These are phyloP conservation scores for Ciconia boyciana DNA, from an alignment of 2,113 vertebrate species.

Conservation along the genomic window DNA sequence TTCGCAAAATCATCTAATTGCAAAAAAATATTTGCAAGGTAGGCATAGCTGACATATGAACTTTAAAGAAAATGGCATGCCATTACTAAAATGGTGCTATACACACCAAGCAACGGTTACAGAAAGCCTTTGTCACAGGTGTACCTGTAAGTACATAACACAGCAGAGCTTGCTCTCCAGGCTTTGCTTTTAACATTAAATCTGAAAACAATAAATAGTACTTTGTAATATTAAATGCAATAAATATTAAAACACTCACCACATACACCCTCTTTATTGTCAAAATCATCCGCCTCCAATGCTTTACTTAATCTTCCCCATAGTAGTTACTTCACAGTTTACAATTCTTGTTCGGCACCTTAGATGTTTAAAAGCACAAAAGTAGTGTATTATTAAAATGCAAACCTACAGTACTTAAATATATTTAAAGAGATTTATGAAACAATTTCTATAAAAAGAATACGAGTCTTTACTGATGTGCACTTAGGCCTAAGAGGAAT, in stretches of 20 bases:
- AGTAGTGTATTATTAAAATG: constrained; percentile 46
- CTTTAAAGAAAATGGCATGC: constrained; percentile 47
- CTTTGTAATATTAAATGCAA: constrained; percentile 39
- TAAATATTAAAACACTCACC: constrained; percentile 71
- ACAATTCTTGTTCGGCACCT: constrained; percentile 77
- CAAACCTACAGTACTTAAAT: constrained; percentile 18
- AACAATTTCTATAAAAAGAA: constrained; percentile 17
- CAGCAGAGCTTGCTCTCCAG: background rate
- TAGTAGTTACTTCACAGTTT: constrained; percentile 81
- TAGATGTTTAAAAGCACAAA: constrained; percentile 62
- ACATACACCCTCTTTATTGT: constrained; percentile 67
- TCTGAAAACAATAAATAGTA: constrained; percentile 47
- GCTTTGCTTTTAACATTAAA: constrained; percentile 29
- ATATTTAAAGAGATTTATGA: constrained; percentile 41
- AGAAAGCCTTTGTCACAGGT: constrained; percentile 27
- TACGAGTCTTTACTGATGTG: background rate
- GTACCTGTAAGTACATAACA: constrained; percentile 1
- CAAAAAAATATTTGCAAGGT: constrained; percentile 40
- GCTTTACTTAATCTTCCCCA: constrained; percentile 76
- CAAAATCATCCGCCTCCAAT: constrained; percentile 69
- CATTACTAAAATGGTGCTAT: constrained; percentile 41
- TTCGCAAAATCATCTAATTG: constrained; percentile 34
- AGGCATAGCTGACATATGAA: background rate
- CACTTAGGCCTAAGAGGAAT: background rate
- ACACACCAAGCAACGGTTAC: background rate